Evolutionary conservation across 1,140 invertebrate genomes (phyloP), one percentile per base, ranked within the genome.

Genomic region (Zaprionus vittiger): DNA sequence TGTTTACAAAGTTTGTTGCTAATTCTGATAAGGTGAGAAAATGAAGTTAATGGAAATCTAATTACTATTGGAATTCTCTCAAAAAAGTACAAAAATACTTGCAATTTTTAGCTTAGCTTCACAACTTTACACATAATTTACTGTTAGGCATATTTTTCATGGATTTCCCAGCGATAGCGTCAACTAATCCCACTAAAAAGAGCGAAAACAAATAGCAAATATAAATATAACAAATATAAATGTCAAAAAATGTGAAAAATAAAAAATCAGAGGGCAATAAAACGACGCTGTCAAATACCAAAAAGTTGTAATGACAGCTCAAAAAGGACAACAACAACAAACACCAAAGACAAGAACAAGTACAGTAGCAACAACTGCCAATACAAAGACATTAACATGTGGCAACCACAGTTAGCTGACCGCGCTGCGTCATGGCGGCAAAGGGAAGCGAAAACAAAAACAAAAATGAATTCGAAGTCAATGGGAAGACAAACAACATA

Each of bases 311-410:
- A 74, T 74, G 75, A 68, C 75, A 77, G 75, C 68, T 67, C n/a
- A 73, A 73, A 64, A 77, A 73, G 52, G 31, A 73, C 65, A 75
- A 26, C 28, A 59, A 14, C 22, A 65, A 54, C 69, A 59, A 24
- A 26, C 24, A 26, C 24, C 28, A 64, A 49, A 31, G 3, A 34
- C 2, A 34, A 34, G 2, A 44, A 54, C 28, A 59, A 60, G 14
- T 28, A 68, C 24, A 55, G 37, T 41, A 44, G 49, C 31, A 47
- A 26, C 14, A 65, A 44, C 69, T 63, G 70, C 62, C 69, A 67
- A 77, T 63, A 73, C 59, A 68, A 59, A 63, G 71, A 69, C 76
- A 78, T 75, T 69, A 74, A 61, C 76, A 78, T 77, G 70, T 77
- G 75, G 56, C 75, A 22, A 7, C 2, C 66, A 70, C 66, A 67